Conservation (phyloP, 2,797 vertebrate genomes). For the Acanthornis magna region DNA sequence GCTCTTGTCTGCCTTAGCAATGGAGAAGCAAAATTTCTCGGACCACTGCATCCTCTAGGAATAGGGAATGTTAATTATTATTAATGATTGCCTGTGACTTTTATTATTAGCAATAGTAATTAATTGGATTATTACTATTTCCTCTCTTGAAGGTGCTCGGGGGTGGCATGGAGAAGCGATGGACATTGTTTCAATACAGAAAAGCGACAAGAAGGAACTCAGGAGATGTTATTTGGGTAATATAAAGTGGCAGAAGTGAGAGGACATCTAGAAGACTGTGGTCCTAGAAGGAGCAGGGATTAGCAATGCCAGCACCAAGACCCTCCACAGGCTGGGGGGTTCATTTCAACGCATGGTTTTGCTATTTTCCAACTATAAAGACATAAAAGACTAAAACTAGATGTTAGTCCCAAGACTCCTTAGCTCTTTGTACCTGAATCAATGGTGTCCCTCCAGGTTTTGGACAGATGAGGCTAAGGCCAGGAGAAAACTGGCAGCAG, state of each 20-base stretch:
- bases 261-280: neutral
- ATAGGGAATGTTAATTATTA: slow-evolving; percentile 43
- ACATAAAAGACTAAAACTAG: neutral
- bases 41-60: neutral
- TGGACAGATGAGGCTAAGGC: neutral
- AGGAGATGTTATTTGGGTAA: neutral
- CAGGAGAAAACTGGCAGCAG: neutral
- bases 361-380: neutral
- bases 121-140: slow-evolving; percentile 28
- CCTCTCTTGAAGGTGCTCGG: neutral
- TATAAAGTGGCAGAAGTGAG: neutral
- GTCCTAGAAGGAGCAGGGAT: neutral
- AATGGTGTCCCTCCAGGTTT: neutral
- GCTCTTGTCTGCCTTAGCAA: neutral
- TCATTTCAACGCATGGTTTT: neutral
- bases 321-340: neutral
- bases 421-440: neutral
- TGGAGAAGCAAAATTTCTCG: neutral
- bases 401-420: neutral
- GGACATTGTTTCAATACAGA: neutral
- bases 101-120: slow-evolving; percentile 34
- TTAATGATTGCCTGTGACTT: slow-evolving; percentile 40
- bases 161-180: neutral
- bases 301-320: neutral
- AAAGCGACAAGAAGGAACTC: neutral